Percentiles rank a stretch among this genome's conserved stretches.
phyloP scores from a whole-genome alignment of 2,113 vertebrate species.

The Oreochromis tanganicae region DNA sequence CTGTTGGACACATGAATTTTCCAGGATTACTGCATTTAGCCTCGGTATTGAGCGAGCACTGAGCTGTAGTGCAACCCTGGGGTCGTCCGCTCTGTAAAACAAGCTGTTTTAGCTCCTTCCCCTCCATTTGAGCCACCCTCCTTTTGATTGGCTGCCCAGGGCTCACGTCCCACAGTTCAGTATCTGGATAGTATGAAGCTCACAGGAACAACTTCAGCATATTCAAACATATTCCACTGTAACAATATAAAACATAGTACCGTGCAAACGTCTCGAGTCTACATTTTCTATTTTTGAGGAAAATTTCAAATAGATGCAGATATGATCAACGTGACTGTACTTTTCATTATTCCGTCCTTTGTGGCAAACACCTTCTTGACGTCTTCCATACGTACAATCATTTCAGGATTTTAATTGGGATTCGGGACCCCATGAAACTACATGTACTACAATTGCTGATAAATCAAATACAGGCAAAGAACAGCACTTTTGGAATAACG shows the following conservation, averaged over 20 bases:
- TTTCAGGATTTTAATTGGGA: not conserved
- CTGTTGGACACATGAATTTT: not conserved
- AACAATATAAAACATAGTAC: not conserved
- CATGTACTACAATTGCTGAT: too few species aligned
- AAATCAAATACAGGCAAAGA: too few species aligned
- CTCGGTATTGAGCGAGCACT: accelerated
- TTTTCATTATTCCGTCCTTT: not conserved
- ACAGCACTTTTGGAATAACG: too few species aligned
- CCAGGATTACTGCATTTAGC: not conserved
- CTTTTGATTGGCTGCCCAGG: not conserved
- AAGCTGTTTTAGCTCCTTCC: not conserved
- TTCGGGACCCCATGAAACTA: not conserved
- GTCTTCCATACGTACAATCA: not conserved
- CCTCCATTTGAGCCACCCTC: not conserved
- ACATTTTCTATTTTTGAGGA: not conserved
- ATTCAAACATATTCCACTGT: not conserved
- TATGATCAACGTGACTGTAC: not conserved
- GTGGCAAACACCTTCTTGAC: not conserved
- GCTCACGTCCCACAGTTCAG: too few species aligned
- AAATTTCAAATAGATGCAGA: not conserved
- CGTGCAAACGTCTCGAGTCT: not conserved
- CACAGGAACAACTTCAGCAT: not conserved
- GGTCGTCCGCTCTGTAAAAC: not conserved
- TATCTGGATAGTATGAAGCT: not conserved
- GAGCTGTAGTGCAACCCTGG: not conserved